Evolutionary conservation across 2,113 vertebrate genomes (phyloP), one percentile per base, ranked within the genome.

Genomic region (Zapus hudsonius): DNA sequence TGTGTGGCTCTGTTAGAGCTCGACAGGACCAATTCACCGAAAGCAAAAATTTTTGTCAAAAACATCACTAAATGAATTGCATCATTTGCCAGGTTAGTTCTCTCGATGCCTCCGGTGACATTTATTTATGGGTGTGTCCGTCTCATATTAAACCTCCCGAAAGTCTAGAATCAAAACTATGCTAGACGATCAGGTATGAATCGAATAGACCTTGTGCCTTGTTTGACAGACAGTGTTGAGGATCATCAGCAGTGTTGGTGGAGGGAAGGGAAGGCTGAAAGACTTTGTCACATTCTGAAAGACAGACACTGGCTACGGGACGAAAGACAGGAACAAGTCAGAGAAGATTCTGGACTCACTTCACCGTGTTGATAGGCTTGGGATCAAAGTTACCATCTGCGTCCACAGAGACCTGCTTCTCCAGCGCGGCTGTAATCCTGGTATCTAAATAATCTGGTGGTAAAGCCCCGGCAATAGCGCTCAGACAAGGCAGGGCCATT

Each of bases 401-500:
- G 84, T 99, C 99, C 85, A 99, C 97, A 33, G 99, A 99, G 85
- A 98, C 96, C 69, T 99, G 98, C 67, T 99, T 99, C 96, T 99
- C 99, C 97, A 99, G 92, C 0, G 98, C 97, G 64, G 98, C 98
- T 84, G 96, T 98, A 93, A 99, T 99, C 73, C 99, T 98, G 36
- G 98, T 98, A 88, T 99, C 99, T 91, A 99, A 98, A 89, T 99
- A 99, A 97, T 99, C 99, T 2, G 99, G 99, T 4, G 99, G 99
- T 94, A 99, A 96, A 82, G 99, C 99, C 95, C 99, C 99, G 12
- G 99, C 99, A 90, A 99, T 99, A 92, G 99, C 99, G 97, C 99
- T 99, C 97, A 99, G 98, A 98, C 99, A 99, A 84, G 99, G 99
- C 97, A 99, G 98, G 92, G 99, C 99, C 99, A 99, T 99, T 98